A percentile compares a stretch with the other conserved stretches of the same genome.
Evolutionary conservation across 1,140 invertebrate species (phyloP).

Genomic region (Rhopalosiphum maidis): DNA sequence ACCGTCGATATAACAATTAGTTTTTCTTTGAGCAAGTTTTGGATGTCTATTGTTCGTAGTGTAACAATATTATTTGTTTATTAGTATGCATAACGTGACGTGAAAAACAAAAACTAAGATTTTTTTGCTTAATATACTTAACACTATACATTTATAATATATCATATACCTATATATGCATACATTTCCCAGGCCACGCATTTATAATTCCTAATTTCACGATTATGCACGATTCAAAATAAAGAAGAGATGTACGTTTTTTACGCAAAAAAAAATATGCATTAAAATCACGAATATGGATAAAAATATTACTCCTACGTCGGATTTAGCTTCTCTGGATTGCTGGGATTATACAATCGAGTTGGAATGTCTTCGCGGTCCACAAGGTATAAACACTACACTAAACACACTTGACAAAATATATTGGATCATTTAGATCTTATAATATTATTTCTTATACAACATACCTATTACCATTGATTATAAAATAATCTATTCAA

Average conservation of each 20-base stretch:
- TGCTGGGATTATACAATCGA: conserved; percentile 84
- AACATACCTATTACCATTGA: background rate
- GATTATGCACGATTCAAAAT: background rate
- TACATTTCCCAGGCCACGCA: conserved; percentile 12
- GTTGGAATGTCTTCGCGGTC: conserved; percentile 76
- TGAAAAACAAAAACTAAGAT: background rate
- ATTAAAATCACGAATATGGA: conserved; percentile 37
- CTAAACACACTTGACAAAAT: background rate
- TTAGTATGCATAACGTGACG: conserved; percentile 12
- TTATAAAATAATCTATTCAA: too few relatives aligned
- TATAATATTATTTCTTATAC: background rate
- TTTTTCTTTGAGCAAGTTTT: background rate
- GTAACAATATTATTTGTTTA: conserved; percentile 18
- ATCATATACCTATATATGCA: background rate
- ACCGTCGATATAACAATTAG: conserved; percentile 3
- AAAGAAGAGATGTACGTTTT: background rate
- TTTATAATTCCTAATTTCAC: background rate
- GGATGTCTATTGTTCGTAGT: conserved; percentile 21
- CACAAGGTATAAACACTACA: conserved; percentile 68
- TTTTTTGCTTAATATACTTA: background rate
- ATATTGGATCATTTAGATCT: background rate
- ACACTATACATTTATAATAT: background rate
- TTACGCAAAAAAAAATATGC: background rate
- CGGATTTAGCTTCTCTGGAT: conserved; percentile 68
- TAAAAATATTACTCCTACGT: conserved; percentile 63